Conservation (phyloP, 2,888 invertebrate genomes). For the Ganaspis brasiliensis region DNA sequence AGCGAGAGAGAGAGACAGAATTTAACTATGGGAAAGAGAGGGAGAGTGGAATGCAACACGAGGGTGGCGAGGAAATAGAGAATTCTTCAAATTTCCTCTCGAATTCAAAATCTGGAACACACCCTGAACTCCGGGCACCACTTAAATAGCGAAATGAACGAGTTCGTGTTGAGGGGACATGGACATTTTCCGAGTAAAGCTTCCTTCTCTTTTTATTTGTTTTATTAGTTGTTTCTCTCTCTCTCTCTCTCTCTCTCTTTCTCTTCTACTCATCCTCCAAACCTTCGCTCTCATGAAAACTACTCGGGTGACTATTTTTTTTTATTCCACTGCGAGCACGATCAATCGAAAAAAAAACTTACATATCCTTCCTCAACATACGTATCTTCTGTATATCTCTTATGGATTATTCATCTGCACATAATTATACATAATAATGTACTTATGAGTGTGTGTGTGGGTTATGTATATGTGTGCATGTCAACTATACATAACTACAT, state of each 20-base stretch:
- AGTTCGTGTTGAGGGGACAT: background rate
- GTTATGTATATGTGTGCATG: slow-evolving; percentile 33
- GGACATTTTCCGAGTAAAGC: slow-evolving; percentile 2
- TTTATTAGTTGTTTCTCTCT: background rate
- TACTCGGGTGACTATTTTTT: slow-evolving; percentile 1
- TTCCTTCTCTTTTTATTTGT: no score
- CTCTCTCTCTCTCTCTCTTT: background rate
- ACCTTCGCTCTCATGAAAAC: background rate
- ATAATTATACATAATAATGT: slow-evolving; percentile 34
- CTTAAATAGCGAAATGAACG: slow-evolving; percentile 16
- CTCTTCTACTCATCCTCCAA: no score
- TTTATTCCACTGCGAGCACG: slow-evolving; percentile 48
- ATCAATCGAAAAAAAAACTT: slow-evolving; percentile 53
- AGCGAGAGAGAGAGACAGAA: background rate
- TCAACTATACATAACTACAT: background rate
- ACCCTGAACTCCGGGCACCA: background rate
- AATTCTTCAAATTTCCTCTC: slow-evolving; percentile 59
- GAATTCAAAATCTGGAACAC: slow-evolving; percentile 56
- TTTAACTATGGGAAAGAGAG: background rate
- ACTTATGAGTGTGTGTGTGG: slow-evolving; percentile 44
- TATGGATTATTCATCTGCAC: slow-evolving; percentile 37
- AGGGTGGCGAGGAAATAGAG: slow-evolving; percentile 54
- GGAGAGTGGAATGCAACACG: slow-evolving; percentile 27
- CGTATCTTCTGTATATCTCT: slow-evolving; percentile 47
- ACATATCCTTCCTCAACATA: slow-evolving; percentile 59